Base-by-base conservation (phyloP, 2,797 vertebrate species). In the Moxostoma hubbsi region DNA sequence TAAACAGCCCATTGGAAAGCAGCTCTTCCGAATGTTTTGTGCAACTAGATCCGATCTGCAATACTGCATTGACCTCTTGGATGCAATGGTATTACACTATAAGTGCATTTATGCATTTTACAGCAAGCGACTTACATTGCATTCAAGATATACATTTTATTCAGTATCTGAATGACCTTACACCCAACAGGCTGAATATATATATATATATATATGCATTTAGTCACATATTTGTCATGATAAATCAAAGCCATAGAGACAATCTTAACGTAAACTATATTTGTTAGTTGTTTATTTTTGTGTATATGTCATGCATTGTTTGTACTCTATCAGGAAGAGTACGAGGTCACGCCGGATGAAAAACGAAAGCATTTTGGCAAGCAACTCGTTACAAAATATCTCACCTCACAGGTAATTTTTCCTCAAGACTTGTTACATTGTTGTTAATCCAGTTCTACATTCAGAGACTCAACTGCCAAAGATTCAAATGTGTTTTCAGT, bases 1-100 rank as follows among this genome's bases (percentile, higher is more conserved):
- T 79, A 89, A 87, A 79, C 95, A 96, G 88, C 95, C 95, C 0
- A 94, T 96, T 7, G 96, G 96, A 1, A 91, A 90, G 69, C 88
- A 89, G 7, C 93, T 95, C 15, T 97, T 96, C 59, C 86, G 90
- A 15, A 92, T 95, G 54, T 96, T 93, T 90, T 96, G 95, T 45
- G 87, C 87, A 73, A 94, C 90, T 51, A 89, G 69, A 0, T 78
- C 81, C 0, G 90, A 93, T 4, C 92, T 96, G 61, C 87, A 87
- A 64, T 88, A 87, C 83, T 93, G 88, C 86, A 88, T 92, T 3
- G 81, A 83, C 16, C 89, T 96, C 72, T 90, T 92, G 74, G 91
- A 96, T 1, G 90, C 90, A 54, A 87, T 93, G 95, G 96, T 97
- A 93, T 15, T 24, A 24, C 24, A 24, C 24, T 24, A 2, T 24